phyloP scores from a whole-genome alignment of 2,113 vertebrate genomes.

The Sialia sialis region DNA sequence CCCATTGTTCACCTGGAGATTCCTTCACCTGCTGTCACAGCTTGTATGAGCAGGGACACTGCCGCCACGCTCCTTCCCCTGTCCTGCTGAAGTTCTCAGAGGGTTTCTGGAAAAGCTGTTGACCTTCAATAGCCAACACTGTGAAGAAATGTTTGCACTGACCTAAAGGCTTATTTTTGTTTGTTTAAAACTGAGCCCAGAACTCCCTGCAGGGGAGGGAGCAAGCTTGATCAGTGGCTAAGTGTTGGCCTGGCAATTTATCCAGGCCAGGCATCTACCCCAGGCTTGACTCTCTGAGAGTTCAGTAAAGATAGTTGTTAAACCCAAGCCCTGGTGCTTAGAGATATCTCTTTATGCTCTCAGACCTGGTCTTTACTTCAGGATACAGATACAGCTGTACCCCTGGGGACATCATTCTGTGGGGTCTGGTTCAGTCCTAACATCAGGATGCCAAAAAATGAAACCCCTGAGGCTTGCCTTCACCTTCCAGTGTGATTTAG shows the following conservation, averaged over 20 bases:
- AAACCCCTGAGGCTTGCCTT: neutral
- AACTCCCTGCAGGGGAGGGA: neutral
- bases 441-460: neutral
- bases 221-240: fast-evolving
- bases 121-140: neutral
- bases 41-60: neutral
- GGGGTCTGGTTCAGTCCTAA: neutral
- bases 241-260: neutral
- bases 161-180: neutral
- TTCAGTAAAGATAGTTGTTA: neutral
- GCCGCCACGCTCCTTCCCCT: neutral
- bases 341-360: neutral
- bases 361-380: neutral
- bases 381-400: neutral
- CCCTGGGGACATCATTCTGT: neutral
- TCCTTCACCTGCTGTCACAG: fast-evolving
- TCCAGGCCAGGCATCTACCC: neutral
- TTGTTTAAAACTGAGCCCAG: neutral
- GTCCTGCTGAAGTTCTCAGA: neutral
- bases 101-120: neutral
- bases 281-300: neutral
- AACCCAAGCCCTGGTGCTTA: neutral
- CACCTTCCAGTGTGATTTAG: constrained; percentile 41
- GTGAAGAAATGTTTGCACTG: neutral
- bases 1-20: fast-evolving